Evolutionary conservation across 1,140 invertebrate genomes (phyloP).

Genomic region (Chionoecetes opilio): DNA sequence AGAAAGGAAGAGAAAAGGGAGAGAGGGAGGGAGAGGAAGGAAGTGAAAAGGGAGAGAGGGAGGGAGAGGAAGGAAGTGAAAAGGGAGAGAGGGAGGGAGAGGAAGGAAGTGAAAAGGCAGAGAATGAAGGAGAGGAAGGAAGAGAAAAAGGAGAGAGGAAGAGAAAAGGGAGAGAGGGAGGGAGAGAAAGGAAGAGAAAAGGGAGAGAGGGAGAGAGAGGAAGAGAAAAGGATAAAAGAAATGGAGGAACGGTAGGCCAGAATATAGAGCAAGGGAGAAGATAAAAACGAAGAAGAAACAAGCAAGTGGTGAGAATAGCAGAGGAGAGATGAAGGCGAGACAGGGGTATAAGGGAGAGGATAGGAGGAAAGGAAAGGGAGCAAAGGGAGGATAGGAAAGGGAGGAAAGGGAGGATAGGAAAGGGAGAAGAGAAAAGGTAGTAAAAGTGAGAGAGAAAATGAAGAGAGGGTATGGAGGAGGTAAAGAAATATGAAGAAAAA

Average conservation of each 20-base stretch:
- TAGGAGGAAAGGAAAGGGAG: not conserved
- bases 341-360: no score
- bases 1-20: not conserved
- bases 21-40: not conserved
- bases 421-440: not conserved
- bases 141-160: not conserved
- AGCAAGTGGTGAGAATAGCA: not conserved
- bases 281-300: not conserved
- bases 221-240: not conserved
- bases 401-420: no score
- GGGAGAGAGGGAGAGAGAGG: not conserved
- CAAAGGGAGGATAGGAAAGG: not conserved
- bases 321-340: not conserved
- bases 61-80: not conserved
- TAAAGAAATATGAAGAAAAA: not conserved
- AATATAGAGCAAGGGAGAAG: no score
- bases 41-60: not conserved
- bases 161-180: not conserved
- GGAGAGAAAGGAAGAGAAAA: not conserved
- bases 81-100: not conserved
- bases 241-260: slow-evolving; percentile 39
- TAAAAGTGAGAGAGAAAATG: not conserved
- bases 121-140: not conserved
- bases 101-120: not conserved
- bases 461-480: not conserved